Evolutionary conservation across 2,113 vertebrate species (phyloP), one percentile per base, ranked within the genome.

Genomic region (Plotosus lineatus): DNA sequence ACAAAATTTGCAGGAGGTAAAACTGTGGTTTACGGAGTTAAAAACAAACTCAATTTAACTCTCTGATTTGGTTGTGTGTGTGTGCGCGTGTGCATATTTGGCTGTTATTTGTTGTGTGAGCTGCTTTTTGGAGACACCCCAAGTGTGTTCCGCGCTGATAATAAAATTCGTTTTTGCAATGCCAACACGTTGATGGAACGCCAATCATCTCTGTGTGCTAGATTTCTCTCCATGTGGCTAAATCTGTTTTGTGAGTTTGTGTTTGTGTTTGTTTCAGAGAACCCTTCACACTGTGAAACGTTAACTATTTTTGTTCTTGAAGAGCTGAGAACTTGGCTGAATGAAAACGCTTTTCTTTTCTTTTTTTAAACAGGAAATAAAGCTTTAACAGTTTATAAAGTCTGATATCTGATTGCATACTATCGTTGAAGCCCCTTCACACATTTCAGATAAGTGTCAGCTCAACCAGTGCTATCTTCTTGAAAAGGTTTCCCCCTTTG

Each of bases 121-220:
- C 77, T 71, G 76, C 73, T 50, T 81, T n/a, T 65, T 80, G 77
- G 83, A 71, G 26, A 53, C 23, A 14, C 44, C 68, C 77, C 80
- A 74, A 84, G 86, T 84, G 82, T 87, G 86, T 68, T 36, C 60
- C 4, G 68, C 31, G 3, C 74, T 77, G 86, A 87, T 87, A 87
- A 87, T 80, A 46, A 75, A 68, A 72, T 33, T 26, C 3, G 36
- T 51, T 4, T 19, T 48, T 36, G 38, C 40, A 0, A 2, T 75
- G 82, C 68, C 77, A 79, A 28, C 55, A 61, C 69, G 3, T 60
- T 76, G 75, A 77, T 50, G 75, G 56, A 73, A 79, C 6, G 53
- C 56, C 63, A 68, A 80, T 79, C 42, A 69, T 79, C 50, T 55
- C 81, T 48, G 78, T 80, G 77, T 69, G 53, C 75, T 40, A 60